Base-by-base conservation (phyloP, 2,113 vertebrate species). In the Apaloderma vittatum region DNA sequence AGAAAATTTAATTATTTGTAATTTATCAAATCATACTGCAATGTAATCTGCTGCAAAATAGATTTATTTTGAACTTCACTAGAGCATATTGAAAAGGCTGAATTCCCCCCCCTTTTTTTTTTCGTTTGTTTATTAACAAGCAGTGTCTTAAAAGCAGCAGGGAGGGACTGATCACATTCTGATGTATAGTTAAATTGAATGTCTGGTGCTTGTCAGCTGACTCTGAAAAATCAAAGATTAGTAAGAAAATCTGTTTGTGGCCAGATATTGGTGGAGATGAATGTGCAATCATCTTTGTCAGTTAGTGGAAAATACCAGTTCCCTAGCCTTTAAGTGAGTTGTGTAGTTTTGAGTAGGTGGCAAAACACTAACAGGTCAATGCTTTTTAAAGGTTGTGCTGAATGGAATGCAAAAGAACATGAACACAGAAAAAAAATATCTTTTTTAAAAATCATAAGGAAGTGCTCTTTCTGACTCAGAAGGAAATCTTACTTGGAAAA, bases 1-100 rank as follows among this genome's bases (percentile, higher is more conserved):
- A 85, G 12, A 70, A 92, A 96, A 77, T 65, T 9, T 70, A 82
- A 65, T 86, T 70, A 68, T 89, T 89, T 88, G 11, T 63, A 77
- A 75, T 88, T 95, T 93, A 9, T 55, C 85, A 80, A 57, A 90
- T 51, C 91, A 70, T 66, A 5, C 9, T 86, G 12, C 10, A 37
- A 78, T 18, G 37, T 34, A 54, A 72, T 78, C 6, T 90, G 40
- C 65, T 94, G 40, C 70, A 93, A 94, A 96, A 63, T 22, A 67
- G 21, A 36, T 36, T 88, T 84, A 32, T 68, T 85, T 88, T 91
- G 12, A 27, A 54, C 32, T 75, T 57, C 8, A 36, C 40, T 49
- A 83, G 17, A 59, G 40, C 46, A 70, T 91, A 36, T 61, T 68
- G 12, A 78, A 36, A 84, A 81, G 32, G 2, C 11, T 95, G 34